A percentile compares a stretch with the other conserved stretches of the same genome.
Conservation (phyloP, 2,797 vertebrate species). For the Pyrocephalus nanus region DNA sequence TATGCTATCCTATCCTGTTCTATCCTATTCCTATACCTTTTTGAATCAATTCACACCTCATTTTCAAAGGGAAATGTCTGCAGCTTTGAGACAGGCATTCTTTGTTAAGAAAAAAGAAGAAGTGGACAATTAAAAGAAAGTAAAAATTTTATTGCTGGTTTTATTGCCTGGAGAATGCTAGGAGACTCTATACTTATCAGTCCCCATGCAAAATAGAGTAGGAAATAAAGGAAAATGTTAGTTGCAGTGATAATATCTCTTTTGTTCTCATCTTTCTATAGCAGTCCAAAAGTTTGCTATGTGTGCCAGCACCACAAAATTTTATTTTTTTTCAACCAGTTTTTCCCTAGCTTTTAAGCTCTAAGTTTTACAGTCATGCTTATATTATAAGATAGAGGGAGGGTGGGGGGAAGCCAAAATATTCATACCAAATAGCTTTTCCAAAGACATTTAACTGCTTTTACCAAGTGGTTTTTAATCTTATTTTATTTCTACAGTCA, state of each 20-base stretch:
- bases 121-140: background rate
- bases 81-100: background rate
- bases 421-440: background rate
- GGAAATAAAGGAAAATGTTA: constrained; percentile 12
- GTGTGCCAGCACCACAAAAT: background rate
- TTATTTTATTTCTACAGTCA: background rate
- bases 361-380: background rate
- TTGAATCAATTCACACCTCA: background rate
- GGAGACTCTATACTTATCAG: background rate
- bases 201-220: background rate
- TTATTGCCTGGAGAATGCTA: constrained; percentile 20
- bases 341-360: constrained; percentile 1
- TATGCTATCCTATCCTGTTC: no score
- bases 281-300: background rate
- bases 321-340: background rate
- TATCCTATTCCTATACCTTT: background rate
- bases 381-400: background rate
- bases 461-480: background rate
- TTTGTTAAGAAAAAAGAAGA: background rate
- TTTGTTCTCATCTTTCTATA: background rate
- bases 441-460: background rate
- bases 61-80: background rate
- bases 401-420: background rate
- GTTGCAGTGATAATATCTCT: background rate
- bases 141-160: background rate